These are phyloP conservation scores for Gadus chalcogrammus DNA, from an alignment of 2,113 vertebrate genomes.

Conservation along the genomic window DNA sequence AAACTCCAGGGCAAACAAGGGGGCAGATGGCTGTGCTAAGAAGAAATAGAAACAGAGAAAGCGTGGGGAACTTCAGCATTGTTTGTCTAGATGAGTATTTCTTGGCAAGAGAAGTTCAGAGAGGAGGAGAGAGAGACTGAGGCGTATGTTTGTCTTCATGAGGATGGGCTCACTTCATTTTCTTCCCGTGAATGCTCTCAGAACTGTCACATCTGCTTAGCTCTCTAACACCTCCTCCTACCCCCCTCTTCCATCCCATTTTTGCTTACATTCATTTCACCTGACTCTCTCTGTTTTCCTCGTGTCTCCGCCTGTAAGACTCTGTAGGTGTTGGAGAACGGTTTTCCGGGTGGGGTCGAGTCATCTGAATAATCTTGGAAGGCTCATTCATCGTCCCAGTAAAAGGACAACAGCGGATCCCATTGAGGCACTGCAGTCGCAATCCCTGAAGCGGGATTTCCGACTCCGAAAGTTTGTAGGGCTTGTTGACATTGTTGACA, in stretches of 20 bases:
- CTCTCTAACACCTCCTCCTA: constrained; percentile 33
- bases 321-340: no score
- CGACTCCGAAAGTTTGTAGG: no score
- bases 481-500: no score
- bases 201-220: constrained; percentile 65
- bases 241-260: constrained; percentile 1
- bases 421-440: no score
- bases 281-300: not conserved
- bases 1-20: constrained; percentile 50
- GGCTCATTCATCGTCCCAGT: no score
- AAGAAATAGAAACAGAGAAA: constrained; percentile 5
- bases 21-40: constrained; percentile 18
- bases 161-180: constrained; percentile 48
- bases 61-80: not conserved
- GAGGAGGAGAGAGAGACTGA: not conserved
- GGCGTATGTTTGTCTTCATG: constrained; percentile 53
- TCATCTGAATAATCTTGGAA: no score
- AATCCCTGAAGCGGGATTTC: no score
- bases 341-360: no score
- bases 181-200: constrained; percentile 56
- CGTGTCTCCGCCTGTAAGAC: no score
- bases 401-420: no score
- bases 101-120: not conserved
- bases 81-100: no score
- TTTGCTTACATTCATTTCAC: constrained; percentile 4